Evolutionary conservation across 2,797 vertebrate genomes (phyloP).

Genomic region (Percopsis omiscomaycus): DNA sequence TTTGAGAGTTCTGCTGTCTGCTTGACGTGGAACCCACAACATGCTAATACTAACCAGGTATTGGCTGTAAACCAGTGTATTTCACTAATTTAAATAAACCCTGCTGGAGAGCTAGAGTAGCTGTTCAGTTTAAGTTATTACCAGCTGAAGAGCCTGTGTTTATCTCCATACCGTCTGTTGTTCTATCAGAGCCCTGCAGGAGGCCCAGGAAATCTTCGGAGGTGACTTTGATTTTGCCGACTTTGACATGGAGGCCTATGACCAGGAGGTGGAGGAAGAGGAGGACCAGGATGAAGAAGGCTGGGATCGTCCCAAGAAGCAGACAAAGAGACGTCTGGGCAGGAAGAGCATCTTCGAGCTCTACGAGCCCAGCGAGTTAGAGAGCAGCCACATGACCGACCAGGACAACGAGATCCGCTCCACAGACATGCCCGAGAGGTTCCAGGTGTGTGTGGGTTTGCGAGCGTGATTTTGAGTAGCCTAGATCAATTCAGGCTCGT

Average conservation of each 20-base stretch:
- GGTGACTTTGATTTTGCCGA: conserved; percentile 97
- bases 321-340: conserved; percentile 91
- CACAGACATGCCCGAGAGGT: conserved; percentile 97
- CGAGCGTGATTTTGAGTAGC: not conserved
- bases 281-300: conserved; percentile 93
- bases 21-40: no score
- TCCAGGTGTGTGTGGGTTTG: conserved; percentile 82
- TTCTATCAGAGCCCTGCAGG: conserved; percentile 88
- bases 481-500: no score
- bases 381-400: conserved; percentile 98
- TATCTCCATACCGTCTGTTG: not conserved
- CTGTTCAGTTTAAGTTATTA: no score
- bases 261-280: conserved; percentile 94
- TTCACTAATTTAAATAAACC: no score
- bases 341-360: conserved; percentile 98
- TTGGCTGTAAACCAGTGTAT: no score
- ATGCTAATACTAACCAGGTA: no score
- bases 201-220: conserved; percentile 98
- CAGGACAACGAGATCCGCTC: conserved; percentile 98
- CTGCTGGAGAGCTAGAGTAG: no score
- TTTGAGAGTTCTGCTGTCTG: no score
- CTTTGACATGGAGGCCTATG: conserved; percentile 90
- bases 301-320: conserved; percentile 93
- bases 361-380: conserved; percentile 97
- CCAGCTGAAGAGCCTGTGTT: not conserved